Evolutionary conservation across 2,888 invertebrate species (phyloP).

Genomic region (Synanthedon andrenaeformis): DNA sequence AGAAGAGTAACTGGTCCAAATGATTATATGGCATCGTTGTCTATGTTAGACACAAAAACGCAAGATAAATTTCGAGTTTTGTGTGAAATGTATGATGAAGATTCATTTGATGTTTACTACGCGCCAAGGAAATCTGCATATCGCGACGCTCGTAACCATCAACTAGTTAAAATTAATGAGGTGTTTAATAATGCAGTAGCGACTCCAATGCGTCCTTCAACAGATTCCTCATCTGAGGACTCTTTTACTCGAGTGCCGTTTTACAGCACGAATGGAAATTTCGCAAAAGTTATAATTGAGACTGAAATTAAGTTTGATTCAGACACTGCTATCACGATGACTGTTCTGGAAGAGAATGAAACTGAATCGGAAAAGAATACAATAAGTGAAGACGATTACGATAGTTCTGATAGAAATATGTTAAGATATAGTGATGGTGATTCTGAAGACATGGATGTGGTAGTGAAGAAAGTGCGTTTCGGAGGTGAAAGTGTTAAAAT

Average conservation of each 20-base stretch:
- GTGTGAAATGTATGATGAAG: slow-evolving; percentile 58
- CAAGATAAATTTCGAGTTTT: slow-evolving; percentile 63
- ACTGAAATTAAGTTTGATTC: slow-evolving; percentile 86
- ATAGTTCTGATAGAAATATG: slow-evolving; percentile 60
- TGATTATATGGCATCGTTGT: slow-evolving; percentile 73
- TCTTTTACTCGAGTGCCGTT: slow-evolving; percentile 56
- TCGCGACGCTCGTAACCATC: slow-evolving; percentile 32
- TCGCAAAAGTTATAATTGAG: slow-evolving; percentile 80
- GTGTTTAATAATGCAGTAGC: slow-evolving; percentile 34
- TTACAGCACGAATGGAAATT: slow-evolving; percentile 37
- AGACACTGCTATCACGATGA: slow-evolving; percentile 86
- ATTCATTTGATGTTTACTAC: slow-evolving; percentile 59
- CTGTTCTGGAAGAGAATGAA: slow-evolving; percentile 80
- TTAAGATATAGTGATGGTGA: slow-evolving; percentile 74
- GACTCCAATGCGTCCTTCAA: slow-evolving; percentile 40
- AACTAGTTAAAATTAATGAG: slow-evolving; percentile 46
- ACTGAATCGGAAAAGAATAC: slow-evolving; percentile 56
- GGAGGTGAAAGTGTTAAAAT: slow-evolving; percentile 90
- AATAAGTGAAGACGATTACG: slow-evolving; percentile 54
- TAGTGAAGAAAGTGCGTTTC: slow-evolving; percentile 80
- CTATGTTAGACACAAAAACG: slow-evolving; percentile 48
- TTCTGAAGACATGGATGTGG: slow-evolving; percentile 68
- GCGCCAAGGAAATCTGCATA: slow-evolving; percentile 43
- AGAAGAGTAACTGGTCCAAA: slow-evolving; percentile 75
- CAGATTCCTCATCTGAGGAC: slow-evolving; percentile 72